phyloP scores from a whole-genome alignment of 2,888 invertebrate genomes.

The Acrobasis suavella region DNA sequence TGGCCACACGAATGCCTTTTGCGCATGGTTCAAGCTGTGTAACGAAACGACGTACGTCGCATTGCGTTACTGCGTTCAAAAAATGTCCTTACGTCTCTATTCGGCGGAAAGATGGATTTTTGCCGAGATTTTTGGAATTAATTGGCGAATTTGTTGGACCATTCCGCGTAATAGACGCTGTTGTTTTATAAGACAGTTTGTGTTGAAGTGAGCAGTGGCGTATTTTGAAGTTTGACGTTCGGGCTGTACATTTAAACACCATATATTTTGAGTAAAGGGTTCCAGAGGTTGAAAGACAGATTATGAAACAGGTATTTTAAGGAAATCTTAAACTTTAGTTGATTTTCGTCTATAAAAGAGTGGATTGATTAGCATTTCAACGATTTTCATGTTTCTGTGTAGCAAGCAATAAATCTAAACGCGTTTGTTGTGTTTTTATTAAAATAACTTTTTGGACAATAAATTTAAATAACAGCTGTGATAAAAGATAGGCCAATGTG shows the following conservation, averaged over 20 bases:
- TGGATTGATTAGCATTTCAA: too few relatives aligned
- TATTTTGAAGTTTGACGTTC: not conserved
- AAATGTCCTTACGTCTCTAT: conserved; percentile 50
- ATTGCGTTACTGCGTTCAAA: conserved; percentile 69
- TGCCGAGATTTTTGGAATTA: conserved; percentile 14
- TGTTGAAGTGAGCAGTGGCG: not conserved
- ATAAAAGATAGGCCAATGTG: too few relatives aligned
- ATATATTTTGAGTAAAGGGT: not conserved
- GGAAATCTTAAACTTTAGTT: too few relatives aligned
- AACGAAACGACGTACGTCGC: conserved; percentile 75
- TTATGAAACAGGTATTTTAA: too few relatives aligned
- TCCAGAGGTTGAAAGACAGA: too few relatives aligned
- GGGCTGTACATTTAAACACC: not conserved
- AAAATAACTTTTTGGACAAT: too few relatives aligned
- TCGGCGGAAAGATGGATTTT: conserved; percentile 13
- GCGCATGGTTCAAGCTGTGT: conserved; percentile 66
- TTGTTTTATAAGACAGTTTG: conserved; percentile 12
- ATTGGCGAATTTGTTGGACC: conserved; percentile 11
- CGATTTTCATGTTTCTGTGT: too few relatives aligned
- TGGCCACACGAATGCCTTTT: conserved; percentile 66
- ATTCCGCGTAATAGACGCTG: conserved; percentile 3
- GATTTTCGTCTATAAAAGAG: too few relatives aligned
- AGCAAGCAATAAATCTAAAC: too few relatives aligned
- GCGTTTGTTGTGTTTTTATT: too few relatives aligned
- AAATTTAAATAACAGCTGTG: too few relatives aligned